These are phyloP conservation scores for Acanthornis magna DNA, from an alignment of 2,797 vertebrate species.

Conservation along the genomic window DNA sequence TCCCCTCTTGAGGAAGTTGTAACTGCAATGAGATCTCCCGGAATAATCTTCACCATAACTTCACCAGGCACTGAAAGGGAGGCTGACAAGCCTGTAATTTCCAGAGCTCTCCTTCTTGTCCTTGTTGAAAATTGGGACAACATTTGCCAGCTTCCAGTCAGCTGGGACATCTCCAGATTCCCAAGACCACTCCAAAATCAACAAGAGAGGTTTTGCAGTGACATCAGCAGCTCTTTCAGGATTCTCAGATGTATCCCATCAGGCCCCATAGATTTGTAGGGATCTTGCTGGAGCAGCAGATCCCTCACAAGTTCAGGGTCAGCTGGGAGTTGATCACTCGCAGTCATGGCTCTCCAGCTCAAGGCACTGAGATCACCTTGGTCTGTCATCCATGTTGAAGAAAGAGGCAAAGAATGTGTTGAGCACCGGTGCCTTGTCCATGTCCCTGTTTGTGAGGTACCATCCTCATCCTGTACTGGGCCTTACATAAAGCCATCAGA, in stretches of 20 bases:
- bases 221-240: background rate
- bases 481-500: background rate
- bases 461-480: background rate
- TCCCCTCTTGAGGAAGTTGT: background rate
- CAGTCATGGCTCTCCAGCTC: background rate
- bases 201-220: background rate
- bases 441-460: background rate
- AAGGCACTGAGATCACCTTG: rapidly evolving
- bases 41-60: background rate
- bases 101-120: background rate
- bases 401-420: background rate
- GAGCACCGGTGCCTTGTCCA: background rate
- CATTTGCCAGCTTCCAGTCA: rapidly evolving
- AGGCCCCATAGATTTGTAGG: background rate
- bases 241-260: background rate
- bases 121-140: background rate
- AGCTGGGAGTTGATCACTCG: rapidly evolving
- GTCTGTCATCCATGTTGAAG: background rate
- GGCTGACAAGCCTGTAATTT: background rate
- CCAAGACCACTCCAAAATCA: background rate
- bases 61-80: background rate
- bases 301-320: background rate
- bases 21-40: background rate
- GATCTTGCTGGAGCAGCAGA: background rate
- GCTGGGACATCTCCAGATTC: background rate